A percentile compares a stretch with the other conserved stretches of the same genome.
Conservation (phyloP, 2,888 invertebrate species). For the Tachystola acroxantha region DNA sequence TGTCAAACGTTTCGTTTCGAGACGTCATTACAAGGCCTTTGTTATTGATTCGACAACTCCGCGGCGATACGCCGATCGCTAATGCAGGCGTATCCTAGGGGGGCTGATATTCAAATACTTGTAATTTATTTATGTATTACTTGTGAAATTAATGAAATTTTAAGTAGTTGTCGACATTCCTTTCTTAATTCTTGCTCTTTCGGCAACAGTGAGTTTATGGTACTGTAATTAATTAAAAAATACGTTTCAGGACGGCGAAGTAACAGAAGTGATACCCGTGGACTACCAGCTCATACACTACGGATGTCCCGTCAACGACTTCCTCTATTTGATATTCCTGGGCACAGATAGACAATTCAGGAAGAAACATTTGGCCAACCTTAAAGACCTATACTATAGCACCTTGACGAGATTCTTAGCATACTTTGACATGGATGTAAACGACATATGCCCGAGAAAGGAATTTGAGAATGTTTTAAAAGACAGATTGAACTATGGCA, state of each 20-base stretch:
- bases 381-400: slow-evolving; percentile 31
- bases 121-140: no score
- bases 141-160: no score
- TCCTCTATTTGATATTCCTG: slow-evolving; percentile 29
- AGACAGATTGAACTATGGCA: slow-evolving; percentile 30
- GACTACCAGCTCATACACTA: slow-evolving; percentile 33
- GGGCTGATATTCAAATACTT: no score
- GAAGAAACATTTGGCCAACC: slow-evolving; percentile 22
- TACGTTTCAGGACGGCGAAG: slow-evolving; percentile 25
- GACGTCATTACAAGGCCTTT: no score
- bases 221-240: no score
- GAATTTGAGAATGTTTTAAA: slow-evolving; percentile 31
- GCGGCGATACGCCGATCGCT: no score
- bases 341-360: slow-evolving; percentile 32
- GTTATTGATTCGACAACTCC: no score
- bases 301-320: slow-evolving; percentile 29
- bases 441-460: slow-evolving; percentile 26
- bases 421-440: slow-evolving; percentile 31
- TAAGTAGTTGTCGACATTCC: no score
- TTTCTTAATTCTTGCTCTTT: no score
- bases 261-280: slow-evolving; percentile 25
- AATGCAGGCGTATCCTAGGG: no score
- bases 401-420: slow-evolving; percentile 22
- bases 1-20: no score
- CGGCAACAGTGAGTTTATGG: no score